Percentiles rank a stretch among this genome's conserved stretches.
phyloP scores from a whole-genome alignment of 2,113 vertebrate species.

The Rhabdornis inornatus region DNA sequence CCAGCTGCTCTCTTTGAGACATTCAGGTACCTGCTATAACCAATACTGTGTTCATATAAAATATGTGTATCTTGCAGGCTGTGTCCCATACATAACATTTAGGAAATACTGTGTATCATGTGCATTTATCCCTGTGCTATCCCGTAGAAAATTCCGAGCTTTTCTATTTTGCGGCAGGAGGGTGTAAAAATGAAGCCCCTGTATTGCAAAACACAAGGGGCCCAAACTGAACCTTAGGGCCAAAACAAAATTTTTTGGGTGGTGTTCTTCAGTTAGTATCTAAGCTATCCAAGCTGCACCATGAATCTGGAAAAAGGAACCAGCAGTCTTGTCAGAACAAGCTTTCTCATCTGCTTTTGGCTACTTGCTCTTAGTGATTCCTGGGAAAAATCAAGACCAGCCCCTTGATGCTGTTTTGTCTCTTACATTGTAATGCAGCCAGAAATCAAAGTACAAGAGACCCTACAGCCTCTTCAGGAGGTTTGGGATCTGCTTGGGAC shows the following conservation, averaged over 20 bases:
- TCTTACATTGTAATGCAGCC: neutral
- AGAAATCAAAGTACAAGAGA: neutral
- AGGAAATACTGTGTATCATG: neutral
- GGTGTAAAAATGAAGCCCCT: neutral
- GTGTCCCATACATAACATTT: too few species aligned
- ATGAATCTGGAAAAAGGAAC: neutral
- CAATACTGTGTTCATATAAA: rapidly evolving
- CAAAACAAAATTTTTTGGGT: neutral
- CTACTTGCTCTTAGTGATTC: neutral
- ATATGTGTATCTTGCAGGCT: neutral
- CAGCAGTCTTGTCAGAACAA: neutral
- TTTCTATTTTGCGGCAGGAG: neutral
- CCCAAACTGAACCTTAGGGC: neutral
- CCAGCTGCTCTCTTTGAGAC: neutral
- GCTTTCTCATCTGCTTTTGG: neutral
- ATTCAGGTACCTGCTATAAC: neutral
- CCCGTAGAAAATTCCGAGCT: neutral
- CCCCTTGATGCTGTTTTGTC: neutral
- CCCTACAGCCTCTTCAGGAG: neutral
- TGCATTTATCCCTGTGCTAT: neutral
- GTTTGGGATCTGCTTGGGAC: neutral
- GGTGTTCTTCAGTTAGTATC: neutral
- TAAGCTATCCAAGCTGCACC: neutral
- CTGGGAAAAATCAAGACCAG: neutral
- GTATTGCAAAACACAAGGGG: neutral